Conservation (phyloP, 2,888 invertebrate species). For the Ennomos fuscantarius region DNA sequence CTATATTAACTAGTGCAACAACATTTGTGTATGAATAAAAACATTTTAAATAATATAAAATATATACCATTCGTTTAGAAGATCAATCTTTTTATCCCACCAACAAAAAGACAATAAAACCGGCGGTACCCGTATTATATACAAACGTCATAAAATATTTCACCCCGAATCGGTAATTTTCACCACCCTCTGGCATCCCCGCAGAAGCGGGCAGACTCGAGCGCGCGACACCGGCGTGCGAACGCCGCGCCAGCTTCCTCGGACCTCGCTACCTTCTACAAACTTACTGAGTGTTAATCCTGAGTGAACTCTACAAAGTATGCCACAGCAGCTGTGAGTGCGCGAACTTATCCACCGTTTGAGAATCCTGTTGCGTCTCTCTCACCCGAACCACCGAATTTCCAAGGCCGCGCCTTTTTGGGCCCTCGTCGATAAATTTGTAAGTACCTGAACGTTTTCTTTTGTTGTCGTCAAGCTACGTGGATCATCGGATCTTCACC, state of each 20-base stretch:
- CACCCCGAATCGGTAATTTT: conserved; percentile 12
- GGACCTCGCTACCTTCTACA: conserved; percentile 46
- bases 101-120: too few relatives aligned
- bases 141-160: conserved; percentile 1
- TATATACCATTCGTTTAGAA: too few relatives aligned
- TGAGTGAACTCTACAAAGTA: conserved; percentile 54
- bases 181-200: conserved; percentile 45
- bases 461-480: conserved; percentile 50
- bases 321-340: conserved; percentile 31
- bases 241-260: conserved; percentile 68
- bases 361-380: conserved; percentile 63
- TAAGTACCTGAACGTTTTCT: conserved; percentile 60
- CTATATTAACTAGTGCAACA: too few relatives aligned
- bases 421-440: conserved; percentile 58
- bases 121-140: too few relatives aligned
- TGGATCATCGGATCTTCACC: conserved; percentile 30
- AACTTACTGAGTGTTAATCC: conserved; percentile 41
- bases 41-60: too few relatives aligned
- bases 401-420: conserved; percentile 55
- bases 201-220: conserved; percentile 63
- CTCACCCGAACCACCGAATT: conserved; percentile 39
- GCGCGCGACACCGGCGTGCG: conserved; percentile 75
- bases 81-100: too few relatives aligned
- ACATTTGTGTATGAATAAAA: too few relatives aligned
- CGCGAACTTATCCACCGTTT: conserved; percentile 24